Conservation (phyloP, 64 coral and sea anemone species). For the Dendronephthya gigantea region DNA sequence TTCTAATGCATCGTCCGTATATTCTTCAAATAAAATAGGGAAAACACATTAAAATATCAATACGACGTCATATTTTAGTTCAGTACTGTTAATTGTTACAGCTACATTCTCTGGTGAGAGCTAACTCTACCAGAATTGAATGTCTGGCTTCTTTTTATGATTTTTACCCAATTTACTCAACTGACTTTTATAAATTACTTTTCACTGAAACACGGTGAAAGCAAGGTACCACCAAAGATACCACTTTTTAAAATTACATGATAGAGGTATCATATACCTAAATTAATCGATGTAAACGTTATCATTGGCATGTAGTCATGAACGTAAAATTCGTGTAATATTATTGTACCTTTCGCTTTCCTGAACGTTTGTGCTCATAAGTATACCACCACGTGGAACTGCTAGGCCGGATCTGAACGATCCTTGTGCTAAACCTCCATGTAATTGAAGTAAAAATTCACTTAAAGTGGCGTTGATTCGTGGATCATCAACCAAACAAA, state of each 20-base stretch:
- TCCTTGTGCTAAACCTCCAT: not conserved
- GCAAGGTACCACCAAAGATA: too few relatives aligned
- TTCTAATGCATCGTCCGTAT: not conserved
- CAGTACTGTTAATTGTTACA: not conserved
- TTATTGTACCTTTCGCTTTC: not conserved
- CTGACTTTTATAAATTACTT: too few relatives aligned
- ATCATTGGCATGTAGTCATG: too few relatives aligned
- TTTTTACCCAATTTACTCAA: too few relatives aligned
- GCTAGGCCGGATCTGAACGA: not conserved
- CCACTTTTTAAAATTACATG: too few relatives aligned
- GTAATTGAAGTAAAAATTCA: constrained; percentile 19
- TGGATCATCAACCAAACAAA: constrained; percentile 8
- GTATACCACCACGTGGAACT: not conserved
- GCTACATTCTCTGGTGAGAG: too few relatives aligned
- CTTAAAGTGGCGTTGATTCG: not conserved
- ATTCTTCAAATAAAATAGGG: not conserved
- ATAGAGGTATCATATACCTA: too few relatives aligned
- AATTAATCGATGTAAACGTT: too few relatives aligned
- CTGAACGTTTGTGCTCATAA: not conserved
- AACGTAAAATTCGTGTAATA: not conserved
- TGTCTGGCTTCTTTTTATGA: too few relatives aligned
- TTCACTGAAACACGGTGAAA: too few relatives aligned
- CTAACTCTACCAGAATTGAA: too few relatives aligned
- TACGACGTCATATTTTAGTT: too few relatives aligned
- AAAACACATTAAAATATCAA: not conserved